phyloP scores from a whole-genome alignment of 1,140 invertebrate species.

The Sycophila sp. region DNA sequence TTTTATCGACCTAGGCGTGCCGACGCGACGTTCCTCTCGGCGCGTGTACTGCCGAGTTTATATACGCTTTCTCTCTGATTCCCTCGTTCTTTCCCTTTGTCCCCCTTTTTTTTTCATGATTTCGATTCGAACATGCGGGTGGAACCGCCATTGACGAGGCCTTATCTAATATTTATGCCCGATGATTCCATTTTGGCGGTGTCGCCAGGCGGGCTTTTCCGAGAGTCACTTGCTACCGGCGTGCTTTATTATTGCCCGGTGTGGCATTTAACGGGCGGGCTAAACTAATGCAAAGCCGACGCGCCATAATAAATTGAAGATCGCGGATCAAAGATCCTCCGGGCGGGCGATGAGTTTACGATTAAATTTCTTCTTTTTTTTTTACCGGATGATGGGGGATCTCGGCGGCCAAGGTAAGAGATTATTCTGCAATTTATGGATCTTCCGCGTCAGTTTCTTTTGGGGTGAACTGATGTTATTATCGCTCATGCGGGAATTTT shows the following conservation, averaged over 20 bases:
- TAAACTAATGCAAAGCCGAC: neutral
- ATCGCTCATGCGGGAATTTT: neutral
- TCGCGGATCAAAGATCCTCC: slow-evolving; percentile 22
- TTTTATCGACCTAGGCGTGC: slow-evolving; percentile 54
- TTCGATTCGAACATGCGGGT: no score
- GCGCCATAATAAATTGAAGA: slow-evolving; percentile 22
- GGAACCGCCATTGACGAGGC: neutral
- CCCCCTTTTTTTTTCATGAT: no score
- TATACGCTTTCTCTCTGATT: neutral
- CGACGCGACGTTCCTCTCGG: slow-evolving; percentile 17
- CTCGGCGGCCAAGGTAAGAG: neutral
- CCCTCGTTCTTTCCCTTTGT: neutral
- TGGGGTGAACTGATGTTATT: no score
- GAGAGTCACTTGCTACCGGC: neutral
- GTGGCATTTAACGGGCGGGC: no score
- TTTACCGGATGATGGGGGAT: neutral
- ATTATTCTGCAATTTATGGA: slow-evolving; percentile 14
- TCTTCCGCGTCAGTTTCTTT: neutral
- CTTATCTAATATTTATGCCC: slow-evolving; percentile 28
- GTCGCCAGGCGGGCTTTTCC: neutral
- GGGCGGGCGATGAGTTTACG: slow-evolving; percentile 21
- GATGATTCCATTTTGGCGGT: neutral
- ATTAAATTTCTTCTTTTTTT: neutral
- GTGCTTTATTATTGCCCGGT: slow-evolving; percentile 11
- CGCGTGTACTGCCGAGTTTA: neutral